Base-by-base conservation (phyloP, 1,140 invertebrate species). In the Dendroctonus valens region DNA sequence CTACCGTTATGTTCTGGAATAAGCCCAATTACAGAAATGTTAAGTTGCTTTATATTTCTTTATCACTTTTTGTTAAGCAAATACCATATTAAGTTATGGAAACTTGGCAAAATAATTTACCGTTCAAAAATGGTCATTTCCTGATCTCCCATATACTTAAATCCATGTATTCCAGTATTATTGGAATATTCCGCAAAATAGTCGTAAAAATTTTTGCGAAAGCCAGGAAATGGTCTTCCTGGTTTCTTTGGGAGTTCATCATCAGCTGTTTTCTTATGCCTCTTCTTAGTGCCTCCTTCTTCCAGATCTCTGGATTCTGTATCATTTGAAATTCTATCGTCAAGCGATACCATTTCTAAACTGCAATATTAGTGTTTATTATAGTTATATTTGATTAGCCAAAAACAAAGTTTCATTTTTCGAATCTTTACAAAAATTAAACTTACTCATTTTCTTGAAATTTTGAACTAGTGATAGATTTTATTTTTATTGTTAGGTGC, bases 121-220 rank as follows among this genome's bases (percentile, higher is more conserved):
- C 70, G 76, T 70, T 79, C 77, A 58, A 70, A 68, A 38, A 73
- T 48, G 7, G 67, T 61, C 51, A 76, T 73, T 11, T 78, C 74
- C 15, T 67, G 55, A 54, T 82, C 79, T 0, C 81, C 81, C 57
- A 83, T 70, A 67, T 82, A 83, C 66, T 81, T 78, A 1, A 83
- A 73, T 0, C 82, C 81, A 68, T 83, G 82, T 11, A 83, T 76
- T 14, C 80, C 78, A 9, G 79, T 80, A 41, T 79, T 78, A n/a
- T 73, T 69, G 41, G 78, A 78, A 65, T 80, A 82, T 59, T 82
- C 79, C 5, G 65, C 70, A 40, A 75, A 65, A 61, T 76, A 76
- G 49, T 76, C 68, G 41, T 59, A 54, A 15, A 76, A 54, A 60
- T 76, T 76, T 48, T 69, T 74, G 26, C 70, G 15, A 46, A 76